Conservation (phyloP, 2,797 vertebrate genomes). For the Galago senegalensis region DNA sequence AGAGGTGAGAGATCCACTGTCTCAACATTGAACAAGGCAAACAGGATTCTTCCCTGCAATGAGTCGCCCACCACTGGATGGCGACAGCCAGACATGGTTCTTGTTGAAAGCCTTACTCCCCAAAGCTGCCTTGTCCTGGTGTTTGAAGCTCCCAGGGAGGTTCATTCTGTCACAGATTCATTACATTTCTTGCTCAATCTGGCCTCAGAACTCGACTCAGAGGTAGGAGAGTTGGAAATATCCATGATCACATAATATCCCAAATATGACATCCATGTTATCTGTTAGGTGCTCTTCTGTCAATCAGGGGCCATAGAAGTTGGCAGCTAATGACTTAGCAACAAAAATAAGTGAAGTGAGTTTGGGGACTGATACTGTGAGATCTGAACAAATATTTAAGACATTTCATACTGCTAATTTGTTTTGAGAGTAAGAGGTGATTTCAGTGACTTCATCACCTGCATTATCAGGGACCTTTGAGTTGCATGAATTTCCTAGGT, state of each 20-base stretch:
- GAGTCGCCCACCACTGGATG: background rate
- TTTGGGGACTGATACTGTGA: background rate
- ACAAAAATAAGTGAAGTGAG: constrained; percentile 19
- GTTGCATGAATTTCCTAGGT: background rate
- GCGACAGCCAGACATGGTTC: background rate
- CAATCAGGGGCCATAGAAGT: background rate
- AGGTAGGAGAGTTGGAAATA: background rate
- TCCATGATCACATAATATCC: background rate
- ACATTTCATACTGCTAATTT: constrained; percentile 10
- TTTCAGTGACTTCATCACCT: background rate
- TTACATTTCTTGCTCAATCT: background rate
- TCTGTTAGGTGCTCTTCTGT: background rate
- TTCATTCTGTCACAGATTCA: background rate
- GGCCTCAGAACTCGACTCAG: background rate
- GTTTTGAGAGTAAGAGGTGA: background rate
- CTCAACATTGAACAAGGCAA: background rate
- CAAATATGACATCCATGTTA: background rate
- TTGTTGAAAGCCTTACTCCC: background rate
- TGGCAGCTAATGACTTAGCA: background rate
- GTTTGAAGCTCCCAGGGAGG: background rate
- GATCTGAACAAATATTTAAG: background rate
- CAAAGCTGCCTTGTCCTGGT: background rate
- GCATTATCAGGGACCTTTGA: background rate
- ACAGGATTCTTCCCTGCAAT: background rate
- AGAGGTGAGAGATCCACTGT: background rate